Evolutionary conservation across 1,140 invertebrate species (phyloP).

Genomic region (Drosophila eugracilis): DNA sequence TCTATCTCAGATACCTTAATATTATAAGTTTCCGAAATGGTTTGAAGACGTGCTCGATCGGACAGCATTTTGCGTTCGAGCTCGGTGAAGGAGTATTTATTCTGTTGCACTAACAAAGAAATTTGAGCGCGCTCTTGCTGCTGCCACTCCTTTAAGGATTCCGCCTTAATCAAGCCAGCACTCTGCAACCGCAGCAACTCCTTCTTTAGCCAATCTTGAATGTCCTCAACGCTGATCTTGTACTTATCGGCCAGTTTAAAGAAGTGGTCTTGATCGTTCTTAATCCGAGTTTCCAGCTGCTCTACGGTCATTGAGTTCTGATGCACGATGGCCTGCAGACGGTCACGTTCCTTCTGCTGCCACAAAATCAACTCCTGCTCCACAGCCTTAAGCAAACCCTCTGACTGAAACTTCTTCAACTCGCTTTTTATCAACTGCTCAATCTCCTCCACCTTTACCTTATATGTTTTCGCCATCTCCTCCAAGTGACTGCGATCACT

Average conservation of each 20-base stretch:
- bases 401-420: conserved; percentile 69
- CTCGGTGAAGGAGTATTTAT: conserved; percentile 71
- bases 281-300: conserved; percentile 75
- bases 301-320: conserved; percentile 73
- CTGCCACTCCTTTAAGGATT: conserved; percentile 80
- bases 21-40: conserved; percentile 73
- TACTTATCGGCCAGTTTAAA: conserved; percentile 75
- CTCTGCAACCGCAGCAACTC: conserved; percentile 70
- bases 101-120: conserved; percentile 63
- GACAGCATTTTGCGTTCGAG: conserved; percentile 69
- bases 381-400: conserved; percentile 75
- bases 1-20: conserved; percentile 76
- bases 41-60: conserved; percentile 63
- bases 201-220: conserved; percentile 79
- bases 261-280: conserved; percentile 75
- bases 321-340: conserved; percentile 65
- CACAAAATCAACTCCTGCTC: conserved; percentile 70
- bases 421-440: conserved; percentile 78
- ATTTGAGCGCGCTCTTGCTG: conserved; percentile 65
- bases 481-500: conserved; percentile 71
- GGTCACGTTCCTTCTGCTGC: conserved; percentile 76
- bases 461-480: conserved; percentile 69
- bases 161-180: conserved; percentile 74
- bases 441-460: conserved; percentile 76
- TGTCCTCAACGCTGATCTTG: conserved; percentile 72